Evolutionary conservation across 2,113 vertebrate species (phyloP).

Genomic region (Cygnus buccinator): DNA sequence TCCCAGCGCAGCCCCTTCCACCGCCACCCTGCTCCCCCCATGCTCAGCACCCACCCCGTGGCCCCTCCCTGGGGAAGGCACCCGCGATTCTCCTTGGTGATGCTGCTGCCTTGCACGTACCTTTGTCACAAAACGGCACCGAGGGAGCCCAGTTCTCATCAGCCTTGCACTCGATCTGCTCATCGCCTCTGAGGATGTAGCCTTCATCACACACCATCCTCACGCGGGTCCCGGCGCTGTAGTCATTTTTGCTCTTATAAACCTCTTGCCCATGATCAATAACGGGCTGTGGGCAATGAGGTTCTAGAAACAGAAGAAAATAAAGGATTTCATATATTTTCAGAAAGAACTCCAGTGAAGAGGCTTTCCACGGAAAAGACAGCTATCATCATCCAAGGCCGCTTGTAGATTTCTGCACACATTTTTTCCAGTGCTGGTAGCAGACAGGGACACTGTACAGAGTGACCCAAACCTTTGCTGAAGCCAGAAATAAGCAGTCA

Average conservation of each 20-base stretch:
- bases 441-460: neutral
- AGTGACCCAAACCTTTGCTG: neutral
- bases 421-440: neutral
- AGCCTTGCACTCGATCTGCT: neutral
- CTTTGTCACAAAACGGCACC: conserved; percentile 37
- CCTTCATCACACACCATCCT: neutral
- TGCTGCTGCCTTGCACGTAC: neutral
- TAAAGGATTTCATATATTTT: neutral
- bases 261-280: neutral
- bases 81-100: rapidly evolving
- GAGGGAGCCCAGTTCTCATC: conserved; percentile 38
- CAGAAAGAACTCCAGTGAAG: neutral
- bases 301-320: neutral
- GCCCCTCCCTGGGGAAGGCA: neutral
- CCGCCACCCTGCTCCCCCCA: neutral
- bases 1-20: neutral
- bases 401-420: neutral
- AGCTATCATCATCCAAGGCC: neutral
- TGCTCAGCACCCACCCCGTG: neutral
- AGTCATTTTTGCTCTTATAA: rapidly evolving
- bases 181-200: conserved; percentile 15
- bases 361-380: rapidly evolving
- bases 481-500: rapidly evolving
- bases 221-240: neutral
- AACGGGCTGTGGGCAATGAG: neutral